phyloP scores from a whole-genome alignment of 2,888 invertebrate species.

The Dysmachus trigonus region DNA sequence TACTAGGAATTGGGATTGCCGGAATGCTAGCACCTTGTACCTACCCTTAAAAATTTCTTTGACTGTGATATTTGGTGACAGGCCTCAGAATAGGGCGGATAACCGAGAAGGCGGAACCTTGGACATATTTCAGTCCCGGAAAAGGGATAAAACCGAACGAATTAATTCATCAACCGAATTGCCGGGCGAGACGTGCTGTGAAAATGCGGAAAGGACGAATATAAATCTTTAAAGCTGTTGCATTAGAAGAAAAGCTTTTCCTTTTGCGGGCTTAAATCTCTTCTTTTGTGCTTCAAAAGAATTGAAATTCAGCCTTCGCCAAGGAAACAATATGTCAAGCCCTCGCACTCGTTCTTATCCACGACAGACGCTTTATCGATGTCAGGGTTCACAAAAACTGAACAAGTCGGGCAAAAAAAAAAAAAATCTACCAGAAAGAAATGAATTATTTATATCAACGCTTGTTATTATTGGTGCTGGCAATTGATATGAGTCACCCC shows the following conservation, averaged over 20 bases:
- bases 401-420: not conserved
- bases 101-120: not conserved
- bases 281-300: conserved; percentile 13
- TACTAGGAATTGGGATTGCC: not conserved
- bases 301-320: conserved; percentile 31
- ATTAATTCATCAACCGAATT: conserved; percentile 18
- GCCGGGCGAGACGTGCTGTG: not conserved
- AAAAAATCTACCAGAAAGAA: not conserved
- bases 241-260: conserved; percentile 9
- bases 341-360: conserved; percentile 26
- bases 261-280: conserved; percentile 14
- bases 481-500: conserved; percentile 25
- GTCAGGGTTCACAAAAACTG: conserved; percentile 26
- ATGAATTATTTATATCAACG: conserved; percentile 36
- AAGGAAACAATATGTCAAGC: conserved; percentile 36
- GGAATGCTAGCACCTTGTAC: not conserved
- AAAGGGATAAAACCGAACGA: conserved; percentile 1
- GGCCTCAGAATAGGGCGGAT: not conserved
- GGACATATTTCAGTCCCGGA: not conserved
- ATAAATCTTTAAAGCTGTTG: conserved; percentile 23
- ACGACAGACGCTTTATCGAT: conserved; percentile 36
- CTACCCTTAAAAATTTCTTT: not conserved
- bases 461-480: conserved; percentile 32
- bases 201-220: not conserved
- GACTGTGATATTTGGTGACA: not conserved